A percentile compares a stretch with the other conserved stretches of the same genome.
These are phyloP conservation scores for Cygnus olor DNA, from an alignment of 2,797 vertebrate genomes.

Conservation along the genomic window DNA sequence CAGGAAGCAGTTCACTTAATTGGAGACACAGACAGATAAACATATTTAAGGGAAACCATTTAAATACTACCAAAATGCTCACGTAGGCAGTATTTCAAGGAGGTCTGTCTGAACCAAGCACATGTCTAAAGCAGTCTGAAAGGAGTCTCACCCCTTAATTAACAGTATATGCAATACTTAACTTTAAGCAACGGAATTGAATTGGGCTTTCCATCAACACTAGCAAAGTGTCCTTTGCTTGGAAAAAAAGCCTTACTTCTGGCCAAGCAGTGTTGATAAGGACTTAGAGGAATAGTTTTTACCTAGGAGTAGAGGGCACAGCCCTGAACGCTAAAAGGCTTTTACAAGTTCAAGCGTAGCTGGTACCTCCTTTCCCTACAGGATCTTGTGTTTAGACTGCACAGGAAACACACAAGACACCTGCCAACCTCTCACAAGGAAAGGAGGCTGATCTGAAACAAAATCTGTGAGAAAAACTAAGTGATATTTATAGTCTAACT, in stretches of 20 bases:
- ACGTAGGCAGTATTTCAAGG: neutral
- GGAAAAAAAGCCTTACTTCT: neutral
- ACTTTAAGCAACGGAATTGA: neutral
- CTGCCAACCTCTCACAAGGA: no score
- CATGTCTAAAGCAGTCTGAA: neutral
- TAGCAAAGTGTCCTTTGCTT: neutral
- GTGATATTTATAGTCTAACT: no score
- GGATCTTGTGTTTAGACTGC: no score
- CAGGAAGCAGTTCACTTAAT: neutral
- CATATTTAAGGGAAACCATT: neutral
- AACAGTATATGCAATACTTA: neutral
- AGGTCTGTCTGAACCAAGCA: neutral
- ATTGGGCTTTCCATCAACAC: neutral
- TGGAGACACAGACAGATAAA: neutral
- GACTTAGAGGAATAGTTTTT: neutral
- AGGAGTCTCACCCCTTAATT: neutral
- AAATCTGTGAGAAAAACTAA: no score
- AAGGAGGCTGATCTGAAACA: no score
- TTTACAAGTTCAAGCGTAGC: no score
- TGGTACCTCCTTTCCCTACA: no score
- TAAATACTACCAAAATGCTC: neutral
- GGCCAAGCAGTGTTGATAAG: neutral
- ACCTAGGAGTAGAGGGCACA: neutral
- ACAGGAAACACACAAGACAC: no score
- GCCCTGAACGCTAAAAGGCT: no score